A percentile compares a stretch with the other conserved stretches of the same genome.
phyloP scores from a whole-genome alignment of 1,140 invertebrate genomes.

The Rhysida immarginata region DNA sequence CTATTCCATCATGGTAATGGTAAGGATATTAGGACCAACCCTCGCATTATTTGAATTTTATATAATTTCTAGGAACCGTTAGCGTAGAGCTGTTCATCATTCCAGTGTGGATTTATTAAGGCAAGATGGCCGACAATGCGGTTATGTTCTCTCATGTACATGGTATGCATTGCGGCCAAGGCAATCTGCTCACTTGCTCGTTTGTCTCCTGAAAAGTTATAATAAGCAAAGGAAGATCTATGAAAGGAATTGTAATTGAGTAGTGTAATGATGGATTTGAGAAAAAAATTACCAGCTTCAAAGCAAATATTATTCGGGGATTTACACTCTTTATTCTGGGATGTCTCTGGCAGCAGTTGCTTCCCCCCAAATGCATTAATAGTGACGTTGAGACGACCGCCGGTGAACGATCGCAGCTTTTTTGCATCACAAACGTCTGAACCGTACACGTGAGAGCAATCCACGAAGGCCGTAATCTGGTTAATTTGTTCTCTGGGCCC shows the following conservation, averaged over 20 bases:
- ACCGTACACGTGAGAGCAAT: constrained; percentile 45
- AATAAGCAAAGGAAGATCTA: constrained; percentile 5
- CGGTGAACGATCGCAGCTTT: constrained; percentile 27
- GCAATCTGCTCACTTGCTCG: constrained; percentile 46
- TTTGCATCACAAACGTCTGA: constrained; percentile 40
- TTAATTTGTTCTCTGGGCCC: constrained; percentile 44
- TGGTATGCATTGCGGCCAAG: constrained; percentile 43
- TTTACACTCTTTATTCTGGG: constrained; percentile 28
- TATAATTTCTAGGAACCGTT: too few species aligned
- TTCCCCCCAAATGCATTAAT: constrained; percentile 47
- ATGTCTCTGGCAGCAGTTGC: constrained; percentile 40
- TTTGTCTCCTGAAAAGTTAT: constrained; percentile 37
- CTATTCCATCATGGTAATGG: too few species aligned
- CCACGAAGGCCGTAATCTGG: constrained; percentile 44
- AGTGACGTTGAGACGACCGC: constrained; percentile 53
- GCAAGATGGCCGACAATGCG: constrained; percentile 33
- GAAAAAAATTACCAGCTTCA: constrained; percentile 23
- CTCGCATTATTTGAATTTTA: too few species aligned
- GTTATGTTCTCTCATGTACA: constrained; percentile 42
- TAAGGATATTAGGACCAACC: too few species aligned
- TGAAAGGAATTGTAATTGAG: not conserved
- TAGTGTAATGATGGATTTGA: not conserved
- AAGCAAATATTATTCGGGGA: constrained; percentile 29
- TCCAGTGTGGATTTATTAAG: constrained; percentile 40
- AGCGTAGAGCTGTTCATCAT: constrained; percentile 41